Evolutionary conservation across 2,888 invertebrate species (phyloP).

Genomic region (Luperina nickerlii): DNA sequence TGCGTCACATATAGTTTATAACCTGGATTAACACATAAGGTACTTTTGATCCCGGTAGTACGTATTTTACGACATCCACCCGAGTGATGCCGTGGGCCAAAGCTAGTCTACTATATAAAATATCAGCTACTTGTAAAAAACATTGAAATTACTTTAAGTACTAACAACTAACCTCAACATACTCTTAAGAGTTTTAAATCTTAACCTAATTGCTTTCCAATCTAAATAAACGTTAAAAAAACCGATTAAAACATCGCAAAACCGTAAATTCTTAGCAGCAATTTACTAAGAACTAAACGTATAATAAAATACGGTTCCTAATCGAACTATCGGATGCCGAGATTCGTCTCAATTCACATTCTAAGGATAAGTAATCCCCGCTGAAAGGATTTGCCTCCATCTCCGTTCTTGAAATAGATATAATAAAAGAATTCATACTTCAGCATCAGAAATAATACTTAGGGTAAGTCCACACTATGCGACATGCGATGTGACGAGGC

Average conservation of each 20-base stretch:
- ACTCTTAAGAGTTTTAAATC: conserved; percentile 14
- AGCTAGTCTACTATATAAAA: background rate
- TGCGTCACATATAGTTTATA: too few relatives aligned
- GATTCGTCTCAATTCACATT: conserved; percentile 55
- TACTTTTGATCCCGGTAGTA: too few relatives aligned
- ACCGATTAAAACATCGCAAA: conserved; percentile 7
- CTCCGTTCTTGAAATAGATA: conserved; percentile 61
- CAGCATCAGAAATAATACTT: conserved; percentile 38
- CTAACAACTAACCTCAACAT: conserved; percentile 1
- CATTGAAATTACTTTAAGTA: background rate
- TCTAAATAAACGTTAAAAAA: background rate
- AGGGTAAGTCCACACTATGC: conserved; percentile 8
- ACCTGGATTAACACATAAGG: too few relatives aligned
- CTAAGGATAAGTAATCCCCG: conserved; percentile 56
- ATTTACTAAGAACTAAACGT: conserved; percentile 44
- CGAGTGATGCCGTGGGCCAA: too few relatives aligned
- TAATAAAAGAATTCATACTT: conserved; percentile 65
- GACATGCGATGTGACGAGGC: background rate
- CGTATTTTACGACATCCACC: too few relatives aligned
- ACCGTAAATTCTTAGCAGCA: conserved; percentile 21
- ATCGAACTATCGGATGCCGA: conserved; percentile 53
- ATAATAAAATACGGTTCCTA: conserved; percentile 46
- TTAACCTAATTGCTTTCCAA: conserved; percentile 1
- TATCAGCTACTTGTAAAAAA: background rate
- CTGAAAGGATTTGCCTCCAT: conserved; percentile 60